phyloP scores from a whole-genome alignment of 2,888 invertebrate species.

The Nomada ruficornis region DNA sequence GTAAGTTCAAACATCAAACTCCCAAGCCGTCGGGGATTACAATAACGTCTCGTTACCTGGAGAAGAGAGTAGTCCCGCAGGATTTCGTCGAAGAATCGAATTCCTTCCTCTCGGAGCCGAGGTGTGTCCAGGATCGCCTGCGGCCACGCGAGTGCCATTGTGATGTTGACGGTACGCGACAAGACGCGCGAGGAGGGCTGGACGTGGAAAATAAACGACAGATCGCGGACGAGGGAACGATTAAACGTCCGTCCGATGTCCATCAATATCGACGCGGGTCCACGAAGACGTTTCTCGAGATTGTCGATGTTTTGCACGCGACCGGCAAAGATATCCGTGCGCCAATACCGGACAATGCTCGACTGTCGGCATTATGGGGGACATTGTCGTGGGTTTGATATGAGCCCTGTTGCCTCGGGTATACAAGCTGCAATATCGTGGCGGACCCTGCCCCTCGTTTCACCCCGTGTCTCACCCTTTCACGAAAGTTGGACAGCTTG shows the following conservation, averaged over 20 bases:
- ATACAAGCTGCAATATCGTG: conserved; percentile 82
- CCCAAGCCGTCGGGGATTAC: conserved; percentile 20
- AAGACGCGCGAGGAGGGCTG: conserved; percentile 30
- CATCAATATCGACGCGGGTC: conserved; percentile 51
- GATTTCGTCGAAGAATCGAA: conserved; percentile 17
- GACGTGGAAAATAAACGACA: conserved; percentile 55
- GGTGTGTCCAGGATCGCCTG: conserved; percentile 28
- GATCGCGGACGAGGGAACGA: conserved; percentile 50
- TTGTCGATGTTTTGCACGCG: conserved; percentile 67
- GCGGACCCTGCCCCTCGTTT: conserved; percentile 32
- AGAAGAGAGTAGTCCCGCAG: not conserved
- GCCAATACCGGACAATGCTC: conserved; percentile 79
- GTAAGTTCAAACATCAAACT: not conserved
- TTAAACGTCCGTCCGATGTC: conserved; percentile 64
- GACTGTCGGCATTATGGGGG: conserved; percentile 80
- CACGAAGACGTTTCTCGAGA: conserved; percentile 50
- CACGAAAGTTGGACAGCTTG: not conserved
- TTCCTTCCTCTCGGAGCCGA: not conserved
- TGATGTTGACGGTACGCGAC: conserved; percentile 41
- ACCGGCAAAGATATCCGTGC: conserved; percentile 71
- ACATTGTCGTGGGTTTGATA: conserved; percentile 79
- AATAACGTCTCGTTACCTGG: conserved; percentile 57
- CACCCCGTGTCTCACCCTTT: conserved; percentile 8
- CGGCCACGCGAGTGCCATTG: conserved; percentile 44
- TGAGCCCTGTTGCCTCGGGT: conserved; percentile 80